Evolutionary conservation across 2,113 vertebrate species (phyloP), one percentile per base, ranked within the genome.

Genomic region (Cynoglossus semilaevis): DNA sequence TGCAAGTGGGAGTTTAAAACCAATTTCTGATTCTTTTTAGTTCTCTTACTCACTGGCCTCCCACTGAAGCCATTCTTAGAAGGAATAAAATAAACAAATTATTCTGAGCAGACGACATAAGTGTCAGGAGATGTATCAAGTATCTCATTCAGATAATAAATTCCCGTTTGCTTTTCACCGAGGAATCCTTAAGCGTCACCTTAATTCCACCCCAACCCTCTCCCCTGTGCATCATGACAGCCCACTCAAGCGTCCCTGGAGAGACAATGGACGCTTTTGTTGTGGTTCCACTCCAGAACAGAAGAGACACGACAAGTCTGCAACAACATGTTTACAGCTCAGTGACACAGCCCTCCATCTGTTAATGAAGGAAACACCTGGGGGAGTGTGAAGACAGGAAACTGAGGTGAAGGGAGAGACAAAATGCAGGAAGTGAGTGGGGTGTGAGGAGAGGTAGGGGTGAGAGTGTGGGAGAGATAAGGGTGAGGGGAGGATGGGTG

Each of bases 221-320:
- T 34, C 48, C 22, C 22, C 6, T 29, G 22, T 29, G 45, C 52
- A 19, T 72, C 63, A 72, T 3, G 14, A 54, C 57, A 61, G 11
- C 34, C 53, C 59, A 74, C 64, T 79, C 48, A 44, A 76, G 45
- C 35, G 4, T 57, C 65, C 54, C 46, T 56, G 43, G 22, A 29
- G 36, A 10, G 42, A 80, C 76, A 74, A 70, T 45, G 49, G 53
- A 34, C 55, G 13, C 49, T 60, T 68, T 72, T 77, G 72, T 72
- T 43, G 15, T 44, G 0, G 6, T 46, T 49, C 63, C 37, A 8
- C 36, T 41, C 42, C 36, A 5, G 10, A 5, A 56, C 57, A 49
- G 45, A 29, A 13, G 63, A 70, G 50, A 65, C 45, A n/a, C 0
- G 41, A 51, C 55, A 58, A 63, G 45, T 44, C 42, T 8, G 29